Evolutionary conservation across 2,888 invertebrate genomes (phyloP), one percentile per base, ranked within the genome.

Genomic region (Buathra laborator): DNA sequence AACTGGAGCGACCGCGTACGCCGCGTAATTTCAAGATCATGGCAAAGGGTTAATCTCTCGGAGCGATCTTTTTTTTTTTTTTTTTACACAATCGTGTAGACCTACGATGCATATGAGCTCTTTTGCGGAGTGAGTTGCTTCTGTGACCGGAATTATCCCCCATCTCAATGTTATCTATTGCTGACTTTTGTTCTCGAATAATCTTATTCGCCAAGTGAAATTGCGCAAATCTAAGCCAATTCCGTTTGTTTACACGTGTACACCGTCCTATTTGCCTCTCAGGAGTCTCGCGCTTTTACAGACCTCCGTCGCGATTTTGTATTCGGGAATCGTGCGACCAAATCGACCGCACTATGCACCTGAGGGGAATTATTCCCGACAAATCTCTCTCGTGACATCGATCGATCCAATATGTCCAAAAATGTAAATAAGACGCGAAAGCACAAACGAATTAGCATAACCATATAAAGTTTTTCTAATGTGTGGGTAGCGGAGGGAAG

Each of bases 21-120:
- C 56, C 83, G 74, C 32, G 85, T 87, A 84, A 87, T 90, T 91
- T 91, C 91, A 91, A 91, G 91, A 91, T 91, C 91, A 91, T 68
- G 91, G 89, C 79, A 89, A 87, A 87, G 88, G 87, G 86, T 86
- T 89, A 84, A 86, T 86, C 84, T 68, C 66, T 46, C 67, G 66
- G 12, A 59, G 67, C 32, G 48, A 84, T 84, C 62, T 67, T 32
- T 12, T 59, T 76, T 59, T 24, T 24, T 53, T 71, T 53, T 44
- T 66, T 24, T 64, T 12, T 62, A n/a, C 19, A 43, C 6, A 51
- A 6, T 43, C 48, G 16, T 14, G 68, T 37, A 19, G 56, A 19
- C 37, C 14, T 24, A 64, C 14, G 16, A n/a, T 16, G 19, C 24
- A n/a, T 43, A 32, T 10, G 59, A 78, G 19, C 48, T 75, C 75